These are phyloP conservation scores for Corythoichthys haematopterus DNA, from an alignment of 2,113 vertebrate genomes.

Conservation along the genomic window DNA sequence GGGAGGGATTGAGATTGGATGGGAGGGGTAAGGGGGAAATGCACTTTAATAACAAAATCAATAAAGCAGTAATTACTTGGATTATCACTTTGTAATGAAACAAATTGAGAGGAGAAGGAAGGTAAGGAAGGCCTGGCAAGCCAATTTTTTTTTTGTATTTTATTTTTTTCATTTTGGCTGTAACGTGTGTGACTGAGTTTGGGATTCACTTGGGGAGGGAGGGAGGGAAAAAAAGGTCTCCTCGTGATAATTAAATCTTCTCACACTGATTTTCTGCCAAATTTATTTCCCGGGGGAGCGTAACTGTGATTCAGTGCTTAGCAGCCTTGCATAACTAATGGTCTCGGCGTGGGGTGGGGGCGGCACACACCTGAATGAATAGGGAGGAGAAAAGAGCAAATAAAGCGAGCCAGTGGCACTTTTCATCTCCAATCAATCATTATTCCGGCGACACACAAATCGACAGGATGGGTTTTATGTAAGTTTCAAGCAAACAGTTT, in stretches of 20 bases:
- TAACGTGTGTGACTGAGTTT: slow-evolving; percentile 38
- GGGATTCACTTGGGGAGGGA: slow-evolving; percentile 58
- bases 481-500: slow-evolving; percentile 13
- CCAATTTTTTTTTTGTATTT: slow-evolving; percentile 18
- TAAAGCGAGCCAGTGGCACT: slow-evolving; percentile 53
- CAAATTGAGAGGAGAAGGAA: slow-evolving; percentile 82
- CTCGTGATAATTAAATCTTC: slow-evolving; percentile 97
- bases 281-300: slow-evolving; percentile 95
- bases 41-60: slow-evolving; percentile 97
- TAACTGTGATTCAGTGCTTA: slow-evolving; percentile 82
- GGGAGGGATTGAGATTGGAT: not conserved
- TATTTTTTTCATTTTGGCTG: slow-evolving; percentile 45
- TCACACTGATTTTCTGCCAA: slow-evolving; percentile 98
- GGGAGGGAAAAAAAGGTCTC: slow-evolving; percentile 76
- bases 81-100: slow-evolving; percentile 84
- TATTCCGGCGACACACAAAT: slow-evolving; percentile 45
- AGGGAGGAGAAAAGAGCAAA: slow-evolving; percentile 58
- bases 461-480: slow-evolving; percentile 17
- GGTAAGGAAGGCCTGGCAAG: slow-evolving; percentile 61
- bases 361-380: slow-evolving; percentile 66
- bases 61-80: slow-evolving; percentile 97
- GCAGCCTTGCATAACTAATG: slow-evolving; percentile 87
- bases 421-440: slow-evolving; percentile 61
- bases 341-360: slow-evolving; percentile 61
- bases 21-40: slow-evolving; percentile 59